Evolutionary conservation across 2,113 vertebrate genomes (phyloP), one percentile per base, ranked within the genome.

Genomic region (Leptodactylus fuscus): DNA sequence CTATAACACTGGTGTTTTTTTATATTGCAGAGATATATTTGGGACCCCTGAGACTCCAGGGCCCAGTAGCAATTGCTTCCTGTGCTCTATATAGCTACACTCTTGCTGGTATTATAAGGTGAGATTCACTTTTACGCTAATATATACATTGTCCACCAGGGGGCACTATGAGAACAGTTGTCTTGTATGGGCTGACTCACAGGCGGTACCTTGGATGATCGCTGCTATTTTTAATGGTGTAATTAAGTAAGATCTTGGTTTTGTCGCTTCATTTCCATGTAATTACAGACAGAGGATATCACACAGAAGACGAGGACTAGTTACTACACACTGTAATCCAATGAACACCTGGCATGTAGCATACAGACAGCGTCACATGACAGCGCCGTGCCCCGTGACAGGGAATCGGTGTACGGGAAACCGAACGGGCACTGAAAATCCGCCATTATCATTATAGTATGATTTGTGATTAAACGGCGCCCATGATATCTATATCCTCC

Each of bases 261-360:
- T 82, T 71, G 27, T 29, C 70, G n/a, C 80, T 36, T 49, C 44
- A 51, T 82, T 82, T 82, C 81, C 48, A 82, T 82, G 46, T 53
- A 69, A 82, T 82, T 69, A 71, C 65, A 80, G 51, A 58, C 51
- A 60, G 16, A 38, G 55, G 34, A 16, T 2, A 58, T 79, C 76
- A 79, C 20, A 38, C 34, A 60, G 32, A 16, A 41, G 53, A 38
- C 12, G n/a, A 44, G 34, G 51, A 41, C n/a, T n/a, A 80, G 24
- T 62, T 80, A 80, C 77, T 80, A 80, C n/a, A 80, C 77, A 44
- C 53, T 80, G 75, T 78, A 62, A 80, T 60, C 29, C 53, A 27
- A 55, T 79, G 51, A 62, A 41, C 77, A 80, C 77, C 77, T 80
- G 77, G 53, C 53, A 44, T 24, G 38, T 38, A 60, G 55, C 41